Evolutionary conservation across 2,113 vertebrate genomes (phyloP).

Genomic region (Scartelaos histophorus): DNA sequence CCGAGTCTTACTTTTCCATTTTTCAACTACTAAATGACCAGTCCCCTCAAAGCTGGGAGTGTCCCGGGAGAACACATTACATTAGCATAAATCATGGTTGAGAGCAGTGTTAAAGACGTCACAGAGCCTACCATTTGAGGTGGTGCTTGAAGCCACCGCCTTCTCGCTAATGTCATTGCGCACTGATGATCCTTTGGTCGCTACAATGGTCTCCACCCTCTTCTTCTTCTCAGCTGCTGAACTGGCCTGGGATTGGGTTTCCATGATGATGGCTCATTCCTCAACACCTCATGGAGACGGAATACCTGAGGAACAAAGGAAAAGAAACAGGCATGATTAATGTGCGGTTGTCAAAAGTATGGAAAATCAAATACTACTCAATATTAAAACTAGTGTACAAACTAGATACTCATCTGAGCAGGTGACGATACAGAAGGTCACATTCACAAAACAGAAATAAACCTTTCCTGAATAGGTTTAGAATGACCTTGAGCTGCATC

Average conservation of each 20-base stretch:
- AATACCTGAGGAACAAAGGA: constrained; percentile 70
- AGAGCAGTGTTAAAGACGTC: constrained; percentile 24
- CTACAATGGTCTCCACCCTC: constrained; percentile 93
- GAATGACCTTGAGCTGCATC: too few species aligned
- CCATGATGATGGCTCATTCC: constrained; percentile 96
- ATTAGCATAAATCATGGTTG: constrained; percentile 16
- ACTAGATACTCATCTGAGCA: neutral
- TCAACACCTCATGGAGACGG: constrained; percentile 82
- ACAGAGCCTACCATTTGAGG: constrained; percentile 88
- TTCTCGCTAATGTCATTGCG: constrained; percentile 97
- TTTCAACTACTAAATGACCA: neutral
- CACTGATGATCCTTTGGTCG: constrained; percentile 84
- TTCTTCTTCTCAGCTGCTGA: constrained; percentile 94
- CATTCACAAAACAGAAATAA: too few species aligned
- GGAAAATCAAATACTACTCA: too few species aligned
- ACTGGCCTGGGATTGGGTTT: constrained; percentile 95
- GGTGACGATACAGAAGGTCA: too few species aligned
- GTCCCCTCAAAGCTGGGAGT: neutral
- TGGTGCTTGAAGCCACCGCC: constrained; percentile 97
- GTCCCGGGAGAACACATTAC: constrained; percentile 2
- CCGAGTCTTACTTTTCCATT: constrained; percentile 10
- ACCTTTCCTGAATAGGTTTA: too few species aligned
- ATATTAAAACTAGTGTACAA: neutral
- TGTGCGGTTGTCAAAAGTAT: neutral
- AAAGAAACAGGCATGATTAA: neutral